Evolutionary conservation across 2,888 invertebrate genomes (phyloP).

Genomic region (Tupiocoris notatus): DNA sequence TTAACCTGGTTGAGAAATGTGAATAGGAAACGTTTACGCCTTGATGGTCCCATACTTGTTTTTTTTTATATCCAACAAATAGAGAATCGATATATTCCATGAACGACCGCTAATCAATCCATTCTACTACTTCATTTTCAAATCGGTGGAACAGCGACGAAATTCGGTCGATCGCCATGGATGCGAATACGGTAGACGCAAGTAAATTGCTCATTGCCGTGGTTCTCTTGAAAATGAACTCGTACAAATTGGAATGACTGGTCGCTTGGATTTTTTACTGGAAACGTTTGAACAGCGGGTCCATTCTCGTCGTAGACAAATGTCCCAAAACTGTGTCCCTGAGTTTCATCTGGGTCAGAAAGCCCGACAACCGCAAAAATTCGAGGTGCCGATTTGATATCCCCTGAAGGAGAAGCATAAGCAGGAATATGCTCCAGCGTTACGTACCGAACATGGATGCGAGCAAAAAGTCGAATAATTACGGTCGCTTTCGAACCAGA

Average conservation of each 20-base stretch:
- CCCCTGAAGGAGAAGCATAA: conserved; percentile 56
- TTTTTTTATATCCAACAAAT: no score
- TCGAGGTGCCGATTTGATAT: conserved; percentile 59
- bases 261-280: not conserved
- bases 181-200: conserved; percentile 65
- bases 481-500: conserved; percentile 56
- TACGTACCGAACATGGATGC: conserved; percentile 56
- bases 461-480: conserved; percentile 57
- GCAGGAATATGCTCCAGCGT: conserved; percentile 60
- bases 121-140: no score
- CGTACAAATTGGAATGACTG: conserved; percentile 3
- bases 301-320: conserved; percentile 18
- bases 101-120: no score
- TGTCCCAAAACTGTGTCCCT: conserved; percentile 12
- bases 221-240: conserved; percentile 57
- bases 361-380: conserved; percentile 48
- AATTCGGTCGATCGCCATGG: conserved; percentile 55
- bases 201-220: conserved; percentile 61
- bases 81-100: no score
- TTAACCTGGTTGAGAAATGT: no score
- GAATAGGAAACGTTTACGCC: no score
- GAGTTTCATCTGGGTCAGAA: not conserved
- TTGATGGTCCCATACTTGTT: no score
- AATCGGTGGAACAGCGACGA: not conserved
- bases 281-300: conserved; percentile 40